Conservation (phyloP, 2,797 vertebrate genomes). For the Sebastes trivittatus region DNA sequence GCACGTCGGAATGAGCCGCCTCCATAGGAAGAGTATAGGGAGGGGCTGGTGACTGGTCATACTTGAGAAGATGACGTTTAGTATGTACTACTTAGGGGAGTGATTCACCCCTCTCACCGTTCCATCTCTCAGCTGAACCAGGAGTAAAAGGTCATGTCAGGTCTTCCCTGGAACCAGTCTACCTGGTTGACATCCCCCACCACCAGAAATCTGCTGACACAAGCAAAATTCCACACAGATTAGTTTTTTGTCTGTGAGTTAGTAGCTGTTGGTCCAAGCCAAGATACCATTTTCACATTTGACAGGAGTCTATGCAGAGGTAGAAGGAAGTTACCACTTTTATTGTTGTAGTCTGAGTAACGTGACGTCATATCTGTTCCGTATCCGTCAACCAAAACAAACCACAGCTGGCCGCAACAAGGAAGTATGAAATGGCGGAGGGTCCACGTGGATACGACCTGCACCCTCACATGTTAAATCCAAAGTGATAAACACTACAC, state of each 20-base stretch:
- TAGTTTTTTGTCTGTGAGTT: neutral
- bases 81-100: constrained; percentile 20
- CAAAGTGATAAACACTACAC: too few relatives aligned
- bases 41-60: constrained; percentile 52
- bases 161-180: constrained; percentile 5
- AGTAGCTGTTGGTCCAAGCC: neutral
- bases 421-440: too few relatives aligned
- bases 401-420: too few relatives aligned
- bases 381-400: too few relatives aligned
- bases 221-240: constrained; percentile 3
- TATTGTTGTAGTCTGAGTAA: neutral
- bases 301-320: too few relatives aligned
- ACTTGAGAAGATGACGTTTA: constrained; percentile 56
- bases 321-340: too few relatives aligned
- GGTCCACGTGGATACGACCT: too few relatives aligned
- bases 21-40: constrained; percentile 45
- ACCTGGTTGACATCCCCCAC: constrained; percentile 1
- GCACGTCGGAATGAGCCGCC: constrained; percentile 68
- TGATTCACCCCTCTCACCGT: neutral
- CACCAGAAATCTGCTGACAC: constrained; percentile 5
- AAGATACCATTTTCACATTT: too few relatives aligned
- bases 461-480: too few relatives aligned
- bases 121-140: constrained; percentile 5
- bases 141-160: constrained; percentile 30
- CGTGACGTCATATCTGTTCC: too few relatives aligned